Percentiles rank a stretch among this genome's conserved stretches.
phyloP scores from a whole-genome alignment of 2,888 invertebrate genomes.

The Morinoia aosen region DNA sequence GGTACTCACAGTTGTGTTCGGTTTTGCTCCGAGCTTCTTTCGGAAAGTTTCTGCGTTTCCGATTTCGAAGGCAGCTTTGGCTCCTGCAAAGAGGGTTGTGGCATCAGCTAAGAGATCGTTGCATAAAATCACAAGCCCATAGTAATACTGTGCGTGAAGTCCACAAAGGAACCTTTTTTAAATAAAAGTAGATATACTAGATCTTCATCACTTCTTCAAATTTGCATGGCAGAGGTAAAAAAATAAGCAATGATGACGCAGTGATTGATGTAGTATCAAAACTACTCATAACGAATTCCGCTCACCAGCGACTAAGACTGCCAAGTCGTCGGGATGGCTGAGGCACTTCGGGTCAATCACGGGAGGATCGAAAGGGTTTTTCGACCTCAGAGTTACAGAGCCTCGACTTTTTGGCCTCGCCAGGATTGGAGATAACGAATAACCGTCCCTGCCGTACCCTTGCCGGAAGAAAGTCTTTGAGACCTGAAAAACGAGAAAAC shows the following conservation, averaged over 20 bases:
- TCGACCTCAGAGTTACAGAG: conserved; percentile 81
- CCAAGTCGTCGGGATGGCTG: conserved; percentile 86
- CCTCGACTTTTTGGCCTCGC: conserved; percentile 86
- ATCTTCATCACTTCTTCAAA: too few species aligned
- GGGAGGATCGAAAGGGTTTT: conserved; percentile 86
- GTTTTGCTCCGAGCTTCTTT: neutral
- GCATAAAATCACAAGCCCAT: neutral
- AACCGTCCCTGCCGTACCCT: conserved; percentile 82
- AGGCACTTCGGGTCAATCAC: conserved; percentile 92
- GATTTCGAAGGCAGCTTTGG: neutral
- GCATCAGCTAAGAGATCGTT: neutral
- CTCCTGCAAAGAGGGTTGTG: neutral
- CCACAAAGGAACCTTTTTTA: neutral
- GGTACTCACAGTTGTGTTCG: neutral
- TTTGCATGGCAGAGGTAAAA: neutral
- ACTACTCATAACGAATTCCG: neutral
- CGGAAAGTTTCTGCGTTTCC: neutral
- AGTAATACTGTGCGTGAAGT: neutral
- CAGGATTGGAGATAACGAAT: conserved; percentile 89
- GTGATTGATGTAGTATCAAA: neutral
- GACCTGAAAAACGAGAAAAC: conserved; percentile 50
- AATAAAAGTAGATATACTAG: too few species aligned
- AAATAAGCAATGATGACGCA: neutral
- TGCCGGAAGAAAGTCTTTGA: conserved; percentile 76
- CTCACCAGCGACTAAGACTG: conserved; percentile 81